Conservation (phyloP, 2,797 vertebrate species). For the Varecia variegata region DNA sequence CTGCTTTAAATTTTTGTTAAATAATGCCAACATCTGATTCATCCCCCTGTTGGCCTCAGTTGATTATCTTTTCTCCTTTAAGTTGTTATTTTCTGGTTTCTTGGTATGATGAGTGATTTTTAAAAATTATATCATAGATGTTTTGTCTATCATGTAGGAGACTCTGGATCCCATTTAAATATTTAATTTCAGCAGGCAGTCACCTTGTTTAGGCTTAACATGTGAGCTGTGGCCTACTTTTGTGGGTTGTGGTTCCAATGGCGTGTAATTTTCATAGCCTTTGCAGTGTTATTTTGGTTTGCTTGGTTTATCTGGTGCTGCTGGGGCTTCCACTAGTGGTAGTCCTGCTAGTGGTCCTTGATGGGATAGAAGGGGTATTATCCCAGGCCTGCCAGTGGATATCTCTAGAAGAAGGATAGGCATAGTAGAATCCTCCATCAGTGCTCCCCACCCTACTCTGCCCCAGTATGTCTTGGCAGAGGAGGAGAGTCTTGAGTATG, state of each 20-base stretch:
- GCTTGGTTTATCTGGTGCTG: neutral
- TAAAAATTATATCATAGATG: neutral
- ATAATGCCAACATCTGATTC: neutral
- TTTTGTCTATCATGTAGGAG: slow-evolving; percentile 1
- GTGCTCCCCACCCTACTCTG: neutral
- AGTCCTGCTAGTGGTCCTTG: neutral
- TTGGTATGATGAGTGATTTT: neutral
- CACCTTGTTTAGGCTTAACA: slow-evolving; percentile 28
- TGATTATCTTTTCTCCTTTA: slow-evolving; percentile 39
- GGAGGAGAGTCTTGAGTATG: neutral
- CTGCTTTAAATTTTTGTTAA: slow-evolving; percentile 40
- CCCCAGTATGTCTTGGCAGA: neutral
- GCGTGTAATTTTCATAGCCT: slow-evolving; percentile 10
- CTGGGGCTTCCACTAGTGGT: neutral
- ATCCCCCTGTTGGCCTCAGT: neutral
- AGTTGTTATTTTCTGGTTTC: slow-evolving; percentile 32
- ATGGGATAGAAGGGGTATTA: neutral
- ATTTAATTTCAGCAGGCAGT: slow-evolving; percentile 5
- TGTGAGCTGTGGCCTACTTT: neutral
- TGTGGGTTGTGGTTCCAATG: neutral
- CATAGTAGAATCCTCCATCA: neutral
- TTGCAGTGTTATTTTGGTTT: slow-evolving; percentile 22
- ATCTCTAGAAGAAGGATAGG: neutral
- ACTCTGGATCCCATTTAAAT: neutral
- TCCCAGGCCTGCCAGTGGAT: neutral